phyloP scores from a whole-genome alignment of 2,797 vertebrate species.

The Anguilla pacifica region DNA sequence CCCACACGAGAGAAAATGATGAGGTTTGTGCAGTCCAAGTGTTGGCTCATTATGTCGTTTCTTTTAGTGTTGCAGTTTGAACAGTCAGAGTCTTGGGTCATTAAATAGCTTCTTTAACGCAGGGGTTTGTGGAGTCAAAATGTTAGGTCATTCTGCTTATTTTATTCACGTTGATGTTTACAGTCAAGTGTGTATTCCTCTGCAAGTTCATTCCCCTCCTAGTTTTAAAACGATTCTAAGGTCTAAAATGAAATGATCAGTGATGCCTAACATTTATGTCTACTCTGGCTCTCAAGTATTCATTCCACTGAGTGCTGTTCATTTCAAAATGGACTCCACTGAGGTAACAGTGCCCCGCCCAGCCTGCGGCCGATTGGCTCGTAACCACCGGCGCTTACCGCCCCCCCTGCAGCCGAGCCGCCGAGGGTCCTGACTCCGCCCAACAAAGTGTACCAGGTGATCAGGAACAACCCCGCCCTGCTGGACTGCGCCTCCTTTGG shows the following conservation, averaged over 20 bases:
- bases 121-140: background rate
- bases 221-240: too few relatives aligned
- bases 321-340: background rate
- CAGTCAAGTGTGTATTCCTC: background rate
- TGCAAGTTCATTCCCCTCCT: too few relatives aligned
- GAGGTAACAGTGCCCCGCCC: background rate
- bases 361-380: background rate
- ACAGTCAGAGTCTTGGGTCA: too few relatives aligned
- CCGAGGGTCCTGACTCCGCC: slow-evolving; percentile 87
- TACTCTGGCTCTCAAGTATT: background rate
- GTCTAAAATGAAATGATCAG: background rate
- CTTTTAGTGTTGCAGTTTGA: too few relatives aligned
- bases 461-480: slow-evolving; percentile 79
- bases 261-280: background rate
- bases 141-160: too few relatives aligned
- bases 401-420: slow-evolving; percentile 79
- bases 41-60: too few relatives aligned
- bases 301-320: background rate
- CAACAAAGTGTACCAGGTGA: slow-evolving; percentile 89
- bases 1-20: background rate
- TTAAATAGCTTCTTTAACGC: too few relatives aligned
- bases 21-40: background rate
- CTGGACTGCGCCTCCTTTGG: slow-evolving; percentile 90
- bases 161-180: background rate
- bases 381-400: background rate